Evolutionary conservation across 2,888 invertebrate genomes (phyloP).

Genomic region (Allygus modestus): DNA sequence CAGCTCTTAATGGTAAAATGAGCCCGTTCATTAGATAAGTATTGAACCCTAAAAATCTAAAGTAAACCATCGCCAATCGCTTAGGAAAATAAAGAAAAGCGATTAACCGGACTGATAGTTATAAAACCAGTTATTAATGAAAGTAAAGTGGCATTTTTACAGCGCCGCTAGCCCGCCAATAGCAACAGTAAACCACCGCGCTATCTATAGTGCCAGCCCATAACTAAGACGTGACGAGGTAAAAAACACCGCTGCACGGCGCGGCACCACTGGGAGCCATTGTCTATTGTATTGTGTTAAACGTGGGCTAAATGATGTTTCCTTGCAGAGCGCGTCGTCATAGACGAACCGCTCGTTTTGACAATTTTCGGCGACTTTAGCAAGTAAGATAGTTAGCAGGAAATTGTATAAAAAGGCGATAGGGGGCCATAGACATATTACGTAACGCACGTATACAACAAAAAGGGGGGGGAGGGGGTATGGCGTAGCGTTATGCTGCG

Average conservation of each 20-base stretch:
- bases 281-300: neutral
- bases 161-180: neutral
- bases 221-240: neutral
- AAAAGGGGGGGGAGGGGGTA: too few relatives aligned
- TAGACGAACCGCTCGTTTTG: too few relatives aligned
- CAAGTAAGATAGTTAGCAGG: too few relatives aligned
- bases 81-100: neutral
- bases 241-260: neutral
- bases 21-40: too few relatives aligned
- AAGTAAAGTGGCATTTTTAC: conserved; percentile 9
- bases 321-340: too few relatives aligned
- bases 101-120: neutral
- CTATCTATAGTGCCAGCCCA: neutral
- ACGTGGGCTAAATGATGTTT: neutral
- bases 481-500: too few relatives aligned
- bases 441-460: too few relatives aligned
- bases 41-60: too few relatives aligned
- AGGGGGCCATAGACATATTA: too few relatives aligned
- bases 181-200: conserved; percentile 1
- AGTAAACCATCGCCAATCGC: conserved; percentile 1
- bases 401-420: too few relatives aligned
- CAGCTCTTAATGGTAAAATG: too few relatives aligned
- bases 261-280: neutral
- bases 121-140: conserved; percentile 4
- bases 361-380: too few relatives aligned